Evolutionary conservation across 2,113 vertebrate species (phyloP), one percentile per base, ranked within the genome.

Genomic region (Burhinus oedicnemus): DNA sequence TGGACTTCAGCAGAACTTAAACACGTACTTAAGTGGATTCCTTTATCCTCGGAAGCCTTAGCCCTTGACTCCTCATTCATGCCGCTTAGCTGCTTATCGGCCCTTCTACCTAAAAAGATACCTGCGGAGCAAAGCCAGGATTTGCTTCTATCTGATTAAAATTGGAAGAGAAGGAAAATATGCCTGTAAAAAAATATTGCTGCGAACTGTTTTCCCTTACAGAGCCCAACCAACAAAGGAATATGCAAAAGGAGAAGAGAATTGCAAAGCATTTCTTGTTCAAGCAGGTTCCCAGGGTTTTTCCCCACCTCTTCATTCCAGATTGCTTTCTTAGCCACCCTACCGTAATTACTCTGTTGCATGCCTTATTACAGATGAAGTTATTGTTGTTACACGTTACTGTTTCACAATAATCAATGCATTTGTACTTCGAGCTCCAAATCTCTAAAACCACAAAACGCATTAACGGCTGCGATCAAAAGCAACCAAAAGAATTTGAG

Each of bases 391-490:
- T 96, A 96, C 95, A 97, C 0, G 95, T 97, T 95, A n/a, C 84
- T 68, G 84, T 97, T 97, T 92, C 95, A 96, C 90, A 97, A 96
- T 77, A 97, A 95, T 95, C 91, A 61, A 95, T 97, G 93, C 79
- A 92, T 82, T 96, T 94, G 69, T 83, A 82, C 78, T 83, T 87
- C 76, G 38, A 93, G 77, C 61, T 94, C 74, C 71, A 94, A 76
- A 77, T 80, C 89, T 85, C 89, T 83, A 32, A 92, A 97, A 87
- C 94, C 91, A 80, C 93, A 91, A 68, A 80, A 54, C 47, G 61
- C 78, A 60, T 61, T 70, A 72, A 85, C 26, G 45, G 78, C 13
- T 62, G 62, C 38, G 91, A 97, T 95, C 91, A 94, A 97, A 95
- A 94, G 83, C 62, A 95, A 32, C 30, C 30, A 21, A 77, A 95